These are phyloP conservation scores for Suncus etruscus DNA, from an alignment of 2,113 vertebrate genomes.

Conservation along the genomic window DNA sequence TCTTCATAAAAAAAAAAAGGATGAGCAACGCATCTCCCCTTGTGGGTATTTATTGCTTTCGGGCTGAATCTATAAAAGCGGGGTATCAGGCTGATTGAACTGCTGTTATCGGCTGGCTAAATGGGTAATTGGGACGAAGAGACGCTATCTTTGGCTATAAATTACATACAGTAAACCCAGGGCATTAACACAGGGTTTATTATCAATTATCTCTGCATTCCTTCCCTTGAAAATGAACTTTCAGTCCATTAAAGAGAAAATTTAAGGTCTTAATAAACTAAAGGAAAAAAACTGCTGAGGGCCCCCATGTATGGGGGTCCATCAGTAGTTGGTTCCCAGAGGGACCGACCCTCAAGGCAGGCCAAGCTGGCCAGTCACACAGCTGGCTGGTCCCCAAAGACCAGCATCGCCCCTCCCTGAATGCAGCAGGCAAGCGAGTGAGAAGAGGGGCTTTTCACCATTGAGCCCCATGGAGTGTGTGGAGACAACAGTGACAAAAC, in stretches of 20 bases:
- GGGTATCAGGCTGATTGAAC: conserved; percentile 81
- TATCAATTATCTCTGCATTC: conserved; percentile 86
- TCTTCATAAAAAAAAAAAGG: conserved; percentile 73
- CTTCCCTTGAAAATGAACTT: conserved; percentile 80
- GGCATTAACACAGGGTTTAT: conserved; percentile 87
- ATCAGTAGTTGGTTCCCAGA: too few relatives aligned
- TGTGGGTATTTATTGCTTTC: conserved; percentile 75
- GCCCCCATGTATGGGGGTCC: too few relatives aligned
- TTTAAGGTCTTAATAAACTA: conserved; percentile 81
- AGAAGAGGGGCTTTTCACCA: too few relatives aligned
- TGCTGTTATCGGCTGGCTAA: conserved; percentile 69
- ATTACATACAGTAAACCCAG: conserved; percentile 84
- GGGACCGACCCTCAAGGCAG: background rate
- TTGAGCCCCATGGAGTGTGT: too few relatives aligned
- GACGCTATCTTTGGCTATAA: conserved; percentile 82
- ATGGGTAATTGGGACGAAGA: conserved; percentile 79
- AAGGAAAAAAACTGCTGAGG: conserved; percentile 38
- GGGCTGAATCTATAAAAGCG: conserved; percentile 79
- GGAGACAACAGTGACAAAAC: too few relatives aligned
- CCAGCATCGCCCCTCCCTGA: background rate
- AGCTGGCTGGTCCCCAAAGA: background rate
- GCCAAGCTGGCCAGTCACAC: background rate
- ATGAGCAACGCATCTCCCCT: conserved; percentile 13
- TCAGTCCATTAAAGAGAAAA: conserved; percentile 83
- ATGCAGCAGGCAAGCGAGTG: background rate